Percentiles rank a stretch among this genome's conserved stretches.
phyloP scores from a whole-genome alignment of 2,113 vertebrate species.

The Rostratula benghalensis region DNA sequence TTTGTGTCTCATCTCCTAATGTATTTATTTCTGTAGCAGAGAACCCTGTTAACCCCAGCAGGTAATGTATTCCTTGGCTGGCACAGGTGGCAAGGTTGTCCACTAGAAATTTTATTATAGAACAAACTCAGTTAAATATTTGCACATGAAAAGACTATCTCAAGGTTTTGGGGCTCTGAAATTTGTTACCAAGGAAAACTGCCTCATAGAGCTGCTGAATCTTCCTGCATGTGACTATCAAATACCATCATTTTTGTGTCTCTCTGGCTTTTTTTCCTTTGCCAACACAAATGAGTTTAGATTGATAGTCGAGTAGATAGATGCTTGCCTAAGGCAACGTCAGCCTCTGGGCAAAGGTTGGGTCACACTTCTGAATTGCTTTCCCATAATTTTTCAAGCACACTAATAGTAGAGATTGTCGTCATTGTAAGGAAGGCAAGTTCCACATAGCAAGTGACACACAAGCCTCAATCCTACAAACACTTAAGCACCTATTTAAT shows the following conservation, averaged over 20 bases:
- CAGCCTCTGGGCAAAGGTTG: constrained; percentile 33
- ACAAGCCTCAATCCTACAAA: not conserved
- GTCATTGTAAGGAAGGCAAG: not conserved
- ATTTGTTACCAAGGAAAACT: constrained; percentile 61
- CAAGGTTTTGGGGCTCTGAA: constrained; percentile 65
- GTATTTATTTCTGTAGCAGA: constrained; percentile 76
- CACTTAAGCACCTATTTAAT: constrained; percentile 1
- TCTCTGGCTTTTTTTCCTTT: not conserved
- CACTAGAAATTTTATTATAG: constrained; percentile 72
- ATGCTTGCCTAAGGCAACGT: not conserved
- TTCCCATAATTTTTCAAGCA: constrained; percentile 20
- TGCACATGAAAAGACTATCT: constrained; percentile 67
- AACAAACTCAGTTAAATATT: constrained; percentile 76
- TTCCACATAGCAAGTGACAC: not conserved
- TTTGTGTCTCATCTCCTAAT: constrained; percentile 72
- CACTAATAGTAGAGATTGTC: not conserved
- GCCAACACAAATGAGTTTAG: not conserved
- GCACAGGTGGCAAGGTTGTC: constrained; percentile 71
- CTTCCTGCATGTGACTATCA: not conserved
- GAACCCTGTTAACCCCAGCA: constrained; percentile 74
- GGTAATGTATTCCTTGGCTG: constrained; percentile 75
- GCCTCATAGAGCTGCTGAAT: constrained; percentile 27
- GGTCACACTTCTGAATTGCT: constrained; percentile 16
- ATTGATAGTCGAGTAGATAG: not conserved
- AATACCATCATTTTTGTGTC: not conserved